These are phyloP conservation scores for Aporophyla lueneburgensis DNA, from an alignment of 2,888 invertebrate genomes.

Conservation along the genomic window DNA sequence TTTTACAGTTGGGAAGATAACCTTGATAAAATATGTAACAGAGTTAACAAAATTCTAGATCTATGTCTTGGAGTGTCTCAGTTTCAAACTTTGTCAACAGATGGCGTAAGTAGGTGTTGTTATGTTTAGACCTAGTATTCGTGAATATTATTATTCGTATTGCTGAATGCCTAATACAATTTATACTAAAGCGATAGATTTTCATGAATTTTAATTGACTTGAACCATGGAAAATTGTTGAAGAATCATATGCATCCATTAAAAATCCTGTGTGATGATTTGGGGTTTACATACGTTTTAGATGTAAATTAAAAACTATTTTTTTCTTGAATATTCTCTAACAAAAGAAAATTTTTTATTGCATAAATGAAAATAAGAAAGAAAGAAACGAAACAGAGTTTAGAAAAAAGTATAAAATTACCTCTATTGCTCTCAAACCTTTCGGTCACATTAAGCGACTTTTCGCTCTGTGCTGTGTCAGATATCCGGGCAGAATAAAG, in stretches of 20 bases:
- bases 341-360: no score
- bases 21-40: background rate
- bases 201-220: background rate
- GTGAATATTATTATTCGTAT: background rate
- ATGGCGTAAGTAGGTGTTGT: conserved; percentile 1
- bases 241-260: background rate
- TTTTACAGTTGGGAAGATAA: background rate
- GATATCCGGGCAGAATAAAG: background rate
- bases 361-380: background rate
- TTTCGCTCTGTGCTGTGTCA: background rate
- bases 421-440: background rate
- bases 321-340: no score
- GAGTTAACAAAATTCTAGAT: background rate
- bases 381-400: background rate
- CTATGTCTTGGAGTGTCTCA: background rate
- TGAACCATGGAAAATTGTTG: background rate
- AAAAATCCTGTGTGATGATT: no score
- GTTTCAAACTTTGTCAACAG: background rate
- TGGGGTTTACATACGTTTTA: background rate
- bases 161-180: background rate
- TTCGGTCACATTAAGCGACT: no score
- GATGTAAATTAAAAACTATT: no score
- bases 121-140: background rate
- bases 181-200: background rate
- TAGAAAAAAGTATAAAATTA: background rate